Base-by-base conservation (phyloP, 2,113 vertebrate genomes). In the Chitala chitala region DNA sequence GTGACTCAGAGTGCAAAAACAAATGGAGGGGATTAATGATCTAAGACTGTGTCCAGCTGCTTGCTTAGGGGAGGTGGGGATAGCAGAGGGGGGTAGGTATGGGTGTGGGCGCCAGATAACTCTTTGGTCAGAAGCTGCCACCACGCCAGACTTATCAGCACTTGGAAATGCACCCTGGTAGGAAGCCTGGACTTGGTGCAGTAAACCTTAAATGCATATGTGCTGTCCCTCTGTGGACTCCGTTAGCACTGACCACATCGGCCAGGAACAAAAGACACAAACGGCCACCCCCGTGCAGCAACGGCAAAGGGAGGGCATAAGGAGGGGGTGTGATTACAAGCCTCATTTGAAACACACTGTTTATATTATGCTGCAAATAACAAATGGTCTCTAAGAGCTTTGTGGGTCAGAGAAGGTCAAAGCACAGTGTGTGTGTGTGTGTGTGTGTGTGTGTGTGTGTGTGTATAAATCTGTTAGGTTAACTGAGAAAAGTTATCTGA, bases 341-440 rank as follows among this genome's bases (percentile, higher is more conserved):
- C 82, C 80, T 86, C 83, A 85, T 89, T 86, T 83, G 77, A 81
- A 83, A 79, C 87, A 87, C 82, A 80, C 74, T 87, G 82, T 84
- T 86, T 84, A 84, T 44, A 86, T 89, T 87, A 86, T 79, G 80
- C 69, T 77, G 70, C 65, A 70, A 83, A 82, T 86, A 87, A 87
- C 82, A 88, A 89, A 87, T 83, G 85, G 74, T 69, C 75, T 76
- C 65, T 33, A 38, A 20, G 73, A 75, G 76, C 53, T 69, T 68
- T 44, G 64, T 55, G 63, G 71, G 65, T 74, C 65, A 70, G 36
- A n/a, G 36, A 69, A 69, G 70, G 38, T 70, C 77, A 48, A 56
- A 64, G 72, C 29, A 69, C 76, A 59, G 53, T 53, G 63, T 70
- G 54, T 71, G 54, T 59, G 31, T 56, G 78, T 33, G 51, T 58